Evolutionary conservation across 2,888 invertebrate genomes (phyloP).

Genomic region (Metallyticus violacea): DNA sequence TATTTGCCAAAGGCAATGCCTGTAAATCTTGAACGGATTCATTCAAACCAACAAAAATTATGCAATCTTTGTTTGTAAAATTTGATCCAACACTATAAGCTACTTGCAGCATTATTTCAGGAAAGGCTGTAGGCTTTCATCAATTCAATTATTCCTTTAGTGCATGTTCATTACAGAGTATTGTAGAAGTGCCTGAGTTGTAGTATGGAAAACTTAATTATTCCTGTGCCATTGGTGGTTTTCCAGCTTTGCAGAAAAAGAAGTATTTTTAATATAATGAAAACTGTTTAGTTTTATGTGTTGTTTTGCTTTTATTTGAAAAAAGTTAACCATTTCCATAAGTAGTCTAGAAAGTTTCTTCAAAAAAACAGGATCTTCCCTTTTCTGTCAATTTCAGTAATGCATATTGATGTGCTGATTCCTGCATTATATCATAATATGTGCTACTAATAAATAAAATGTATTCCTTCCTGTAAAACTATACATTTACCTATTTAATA

Average conservation of each 20-base stretch:
- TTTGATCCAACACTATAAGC: neutral
- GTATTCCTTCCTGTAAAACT: neutral
- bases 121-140: neutral
- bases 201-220: neutral
- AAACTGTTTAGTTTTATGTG: neutral
- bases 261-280: neutral
- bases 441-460: neutral
- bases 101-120: neutral
- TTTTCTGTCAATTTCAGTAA: neutral
- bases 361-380: neutral
- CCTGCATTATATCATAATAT: neutral
- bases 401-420: neutral
- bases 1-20: no score
- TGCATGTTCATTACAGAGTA: neutral
- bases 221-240: neutral
- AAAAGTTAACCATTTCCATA: neutral
- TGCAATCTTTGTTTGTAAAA: neutral
- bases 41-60: neutral
- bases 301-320: neutral
- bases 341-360: neutral
- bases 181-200: no score
- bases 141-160: neutral
- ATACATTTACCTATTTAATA: neutral
- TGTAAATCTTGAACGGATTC: neutral
- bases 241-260: neutral